Base-by-base conservation (phyloP, 2,113 vertebrate genomes). In the Leptodactylus fuscus region DNA sequence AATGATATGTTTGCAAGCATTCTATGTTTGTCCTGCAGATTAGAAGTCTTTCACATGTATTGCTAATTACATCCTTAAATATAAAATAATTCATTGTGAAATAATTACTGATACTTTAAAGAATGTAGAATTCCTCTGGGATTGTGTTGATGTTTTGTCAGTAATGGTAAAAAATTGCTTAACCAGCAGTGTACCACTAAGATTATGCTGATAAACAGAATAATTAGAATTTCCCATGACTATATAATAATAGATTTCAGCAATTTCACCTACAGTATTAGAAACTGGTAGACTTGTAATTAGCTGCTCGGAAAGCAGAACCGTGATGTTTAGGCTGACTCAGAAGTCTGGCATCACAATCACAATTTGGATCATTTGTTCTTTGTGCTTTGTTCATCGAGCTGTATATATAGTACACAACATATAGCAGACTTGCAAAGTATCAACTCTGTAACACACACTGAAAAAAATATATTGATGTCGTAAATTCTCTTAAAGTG, bases 191-290 rank as follows among this genome's bases (percentile, higher is more conserved):
- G 24, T 80, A 73, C 84, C 32, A 71, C 49, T 44, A 80, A 81
- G 62, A 71, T 73, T 81, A 10, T 86, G 77, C 77, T 86, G 76
- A 86, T 86, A 81, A 86, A 86, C 84, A 86, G 49, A 86, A 86
- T 86, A 86, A 81, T 86, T 86, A 73, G 84, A 53, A 81, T 86
- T 86, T 81, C 84, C 67, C 77, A 80, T 85, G 77, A 86, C 84
- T 81, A 67, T 69, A 86, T 71, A 86, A 81, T 86, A 80, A 85
- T 80, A 60, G 84, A 58, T 78, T 86, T 70, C 65, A 86, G 83
- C 51, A 44, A 44, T 81, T 86, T 65, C 36, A 86, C 84, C 84
- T 81, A 41, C 77, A n/a, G 22, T 79, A 86, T 79, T 79, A 79
- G 60, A 78, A 78, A 70, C 83, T 70, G 20, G 16, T 81, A 58